Conservation (phyloP, 2,113 vertebrate species). For the Nothocercus nigrocapillus region DNA sequence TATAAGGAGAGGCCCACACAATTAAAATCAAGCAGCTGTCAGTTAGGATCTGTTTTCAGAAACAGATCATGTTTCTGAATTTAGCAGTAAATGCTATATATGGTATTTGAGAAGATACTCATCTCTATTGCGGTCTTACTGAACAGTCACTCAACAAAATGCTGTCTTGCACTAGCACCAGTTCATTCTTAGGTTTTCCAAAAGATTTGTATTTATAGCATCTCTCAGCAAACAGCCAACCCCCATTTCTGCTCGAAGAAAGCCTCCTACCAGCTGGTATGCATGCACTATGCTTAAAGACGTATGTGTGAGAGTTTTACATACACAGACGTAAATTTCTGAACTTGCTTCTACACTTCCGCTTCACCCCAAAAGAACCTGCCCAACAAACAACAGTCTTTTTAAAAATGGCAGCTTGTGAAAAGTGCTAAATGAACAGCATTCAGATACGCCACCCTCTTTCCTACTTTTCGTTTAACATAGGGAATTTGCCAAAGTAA, state of each 20-base stretch:
- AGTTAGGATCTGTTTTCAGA: conserved; percentile 56
- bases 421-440: neutral
- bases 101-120: conserved; percentile 61
- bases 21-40: conserved; percentile 64
- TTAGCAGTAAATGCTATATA: conserved; percentile 63
- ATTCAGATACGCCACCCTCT: neutral
- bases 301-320: conserved; percentile 6
- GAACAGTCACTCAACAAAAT: conserved; percentile 45
- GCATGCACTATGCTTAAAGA: conserved; percentile 29
- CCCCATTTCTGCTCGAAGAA: conserved; percentile 45
- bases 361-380: conserved; percentile 17
- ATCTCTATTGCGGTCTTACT: conserved; percentile 59
- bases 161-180: conserved; percentile 59
- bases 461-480: neutral
- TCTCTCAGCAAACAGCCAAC: conserved; percentile 41
- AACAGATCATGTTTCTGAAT: conserved; percentile 59
- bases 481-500: neutral
- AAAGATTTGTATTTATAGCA: conserved; percentile 52
- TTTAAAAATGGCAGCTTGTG: neutral
- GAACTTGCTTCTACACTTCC: neutral
- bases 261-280: conserved; percentile 17
- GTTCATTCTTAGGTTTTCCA: conserved; percentile 59
- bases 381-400: neutral
- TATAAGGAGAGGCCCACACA: conserved; percentile 47
- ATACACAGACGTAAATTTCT: conserved; percentile 45